phyloP scores from a whole-genome alignment of 1,140 invertebrate genomes.

The Calephelis nemesis region DNA sequence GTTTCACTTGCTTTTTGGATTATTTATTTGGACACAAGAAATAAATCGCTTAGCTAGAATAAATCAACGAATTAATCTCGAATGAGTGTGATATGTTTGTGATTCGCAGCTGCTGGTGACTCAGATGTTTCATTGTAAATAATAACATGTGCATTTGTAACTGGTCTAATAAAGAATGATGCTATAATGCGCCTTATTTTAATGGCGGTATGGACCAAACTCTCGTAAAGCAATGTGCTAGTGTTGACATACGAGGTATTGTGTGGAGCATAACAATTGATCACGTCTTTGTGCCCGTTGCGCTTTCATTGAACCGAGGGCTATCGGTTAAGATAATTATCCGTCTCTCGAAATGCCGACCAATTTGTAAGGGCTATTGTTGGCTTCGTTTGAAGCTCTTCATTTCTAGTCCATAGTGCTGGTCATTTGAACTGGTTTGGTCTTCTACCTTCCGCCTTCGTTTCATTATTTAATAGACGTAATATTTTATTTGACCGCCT shows the following conservation, averaged over 20 bases:
- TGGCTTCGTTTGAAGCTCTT: not conserved
- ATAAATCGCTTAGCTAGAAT: not conserved
- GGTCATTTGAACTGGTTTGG: not conserved
- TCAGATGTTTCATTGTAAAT: constrained; percentile 1
- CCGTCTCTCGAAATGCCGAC: constrained; percentile 2
- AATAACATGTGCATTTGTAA: constrained; percentile 1
- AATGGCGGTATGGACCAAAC: not conserved
- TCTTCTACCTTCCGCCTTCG: not conserved
- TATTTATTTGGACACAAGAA: not conserved
- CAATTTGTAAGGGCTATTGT: not conserved
- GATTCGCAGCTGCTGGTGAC: constrained; percentile 18
- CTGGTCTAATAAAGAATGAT: not conserved
- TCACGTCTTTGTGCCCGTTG: constrained; percentile 20
- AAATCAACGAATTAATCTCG: not conserved
- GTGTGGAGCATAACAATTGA: constrained; percentile 14
- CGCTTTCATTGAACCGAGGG: constrained; percentile 21
- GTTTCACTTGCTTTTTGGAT: not conserved
- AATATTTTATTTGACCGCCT: too few species aligned
- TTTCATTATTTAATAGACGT: too few species aligned
- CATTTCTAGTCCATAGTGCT: not conserved
- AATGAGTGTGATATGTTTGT: not conserved
- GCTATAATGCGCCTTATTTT: not conserved
- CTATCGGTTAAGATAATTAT: constrained; percentile 13
- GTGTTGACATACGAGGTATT: constrained; percentile 12
- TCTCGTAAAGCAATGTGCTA: not conserved